phyloP scores from a whole-genome alignment of 2,888 invertebrate species.

The Maniola hyperantus region DNA sequence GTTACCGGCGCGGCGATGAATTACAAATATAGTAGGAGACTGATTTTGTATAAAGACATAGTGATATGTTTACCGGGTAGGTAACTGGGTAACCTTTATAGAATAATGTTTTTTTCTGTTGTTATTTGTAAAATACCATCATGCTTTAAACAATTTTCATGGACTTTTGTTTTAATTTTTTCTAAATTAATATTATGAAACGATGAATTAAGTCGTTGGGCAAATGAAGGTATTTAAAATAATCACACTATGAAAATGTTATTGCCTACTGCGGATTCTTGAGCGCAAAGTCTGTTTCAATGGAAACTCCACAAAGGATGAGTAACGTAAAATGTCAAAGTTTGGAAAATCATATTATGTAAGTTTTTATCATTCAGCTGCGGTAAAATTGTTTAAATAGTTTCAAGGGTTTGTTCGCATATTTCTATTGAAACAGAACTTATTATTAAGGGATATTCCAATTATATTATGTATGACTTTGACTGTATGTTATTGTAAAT shows the following conservation, averaged over 20 bases:
- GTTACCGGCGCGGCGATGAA: slow-evolving; percentile 54
- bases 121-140: slow-evolving; percentile 13
- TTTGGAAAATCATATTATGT: neutral
- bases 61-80: slow-evolving; percentile 74
- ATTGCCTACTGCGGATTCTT: slow-evolving; percentile 53
- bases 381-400: neutral
- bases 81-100: slow-evolving; percentile 54
- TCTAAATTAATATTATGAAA: neutral
- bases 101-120: slow-evolving; percentile 40
- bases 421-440: slow-evolving; percentile 14
- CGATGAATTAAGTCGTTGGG: neutral
- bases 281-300: slow-evolving; percentile 42
- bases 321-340: neutral
- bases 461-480: slow-evolving; percentile 65
- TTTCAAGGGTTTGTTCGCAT: neutral
- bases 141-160: neutral
- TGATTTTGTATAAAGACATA: slow-evolving; percentile 78
- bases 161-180: neutral
- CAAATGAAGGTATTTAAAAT: slow-evolving; percentile 23
- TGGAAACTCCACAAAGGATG: neutral
- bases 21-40: slow-evolving; percentile 81
- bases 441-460: slow-evolving; percentile 62
- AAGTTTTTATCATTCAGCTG: neutral
- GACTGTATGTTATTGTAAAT: slow-evolving; percentile 74
- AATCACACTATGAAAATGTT: slow-evolving; percentile 50